phyloP scores from a whole-genome alignment of 2,113 vertebrate species.

The Anser brachyrhynchus region DNA sequence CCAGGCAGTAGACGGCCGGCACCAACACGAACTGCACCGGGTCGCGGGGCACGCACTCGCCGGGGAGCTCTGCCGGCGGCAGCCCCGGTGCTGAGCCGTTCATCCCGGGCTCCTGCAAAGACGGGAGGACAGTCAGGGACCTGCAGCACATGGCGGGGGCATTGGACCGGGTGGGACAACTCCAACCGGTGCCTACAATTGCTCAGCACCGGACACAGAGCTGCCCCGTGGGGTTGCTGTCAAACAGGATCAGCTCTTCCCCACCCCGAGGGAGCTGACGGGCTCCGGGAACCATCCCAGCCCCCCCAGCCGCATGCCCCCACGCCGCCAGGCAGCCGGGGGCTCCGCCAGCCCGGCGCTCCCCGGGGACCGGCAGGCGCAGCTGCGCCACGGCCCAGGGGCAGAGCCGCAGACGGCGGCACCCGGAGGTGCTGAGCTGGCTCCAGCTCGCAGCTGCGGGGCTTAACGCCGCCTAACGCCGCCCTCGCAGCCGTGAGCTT shows the following conservation, averaged over 20 bases:
- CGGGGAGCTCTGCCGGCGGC: neutral
- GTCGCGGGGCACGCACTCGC: neutral
- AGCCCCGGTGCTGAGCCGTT: neutral
- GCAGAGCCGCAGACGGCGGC: neutral
- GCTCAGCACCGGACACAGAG: neutral
- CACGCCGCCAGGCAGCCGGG: rapidly evolving
- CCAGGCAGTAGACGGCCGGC: constrained; percentile 47
- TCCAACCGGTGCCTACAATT: rapidly evolving
- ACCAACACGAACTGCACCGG: constrained; percentile 50
- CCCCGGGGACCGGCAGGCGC: neutral
- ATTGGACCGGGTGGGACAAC: rapidly evolving
- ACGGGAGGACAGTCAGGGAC: neutral
- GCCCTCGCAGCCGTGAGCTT: neutral
- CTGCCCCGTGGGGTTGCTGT: rapidly evolving
- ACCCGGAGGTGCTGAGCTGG: neutral
- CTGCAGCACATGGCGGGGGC: rapidly evolving
- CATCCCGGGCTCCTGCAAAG: constrained; percentile 28
- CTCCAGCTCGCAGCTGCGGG: neutral
- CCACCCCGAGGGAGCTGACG: neutral
- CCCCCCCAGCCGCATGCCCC: neutral
- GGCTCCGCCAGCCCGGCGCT: neutral
- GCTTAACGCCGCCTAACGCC: constrained; percentile 28
- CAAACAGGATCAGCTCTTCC: neutral
- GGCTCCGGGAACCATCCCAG: neutral
- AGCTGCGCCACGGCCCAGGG: neutral